Evolutionary conservation across 2,888 invertebrate species (phyloP).

Genomic region (Cremastinae sp.): DNA sequence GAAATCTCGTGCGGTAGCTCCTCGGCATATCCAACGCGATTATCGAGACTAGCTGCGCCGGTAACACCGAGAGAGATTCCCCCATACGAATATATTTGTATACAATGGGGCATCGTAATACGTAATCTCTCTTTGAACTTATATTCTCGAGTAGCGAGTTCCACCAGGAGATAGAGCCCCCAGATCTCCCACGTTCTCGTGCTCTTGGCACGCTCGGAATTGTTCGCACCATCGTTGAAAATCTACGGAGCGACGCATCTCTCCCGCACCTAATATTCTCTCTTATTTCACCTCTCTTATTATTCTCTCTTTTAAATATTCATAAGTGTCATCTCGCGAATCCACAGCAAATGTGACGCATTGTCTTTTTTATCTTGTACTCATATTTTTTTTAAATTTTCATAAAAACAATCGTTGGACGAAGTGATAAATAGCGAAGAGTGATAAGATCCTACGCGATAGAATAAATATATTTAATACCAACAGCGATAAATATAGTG

Average conservation of each 20-base stretch:
- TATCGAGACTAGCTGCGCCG: constrained; percentile 39
- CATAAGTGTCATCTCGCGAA: neutral
- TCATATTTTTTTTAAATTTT: no score
- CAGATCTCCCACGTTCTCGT: constrained; percentile 74
- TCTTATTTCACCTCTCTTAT: no score
- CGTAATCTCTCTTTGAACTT: constrained; percentile 72
- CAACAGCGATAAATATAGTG: no score
- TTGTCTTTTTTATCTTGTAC: no score
- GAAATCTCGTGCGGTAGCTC: constrained; percentile 45
- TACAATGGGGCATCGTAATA: constrained; percentile 79
- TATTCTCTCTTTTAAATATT: no score
- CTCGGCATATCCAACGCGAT: constrained; percentile 35
- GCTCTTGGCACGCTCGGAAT: constrained; percentile 55
- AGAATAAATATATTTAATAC: no score
- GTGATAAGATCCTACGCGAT: no score
- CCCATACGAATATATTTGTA: constrained; percentile 73
- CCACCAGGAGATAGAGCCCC: constrained; percentile 64
- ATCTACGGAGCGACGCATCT: constrained; percentile 38
- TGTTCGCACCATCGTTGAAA: constrained; percentile 58
- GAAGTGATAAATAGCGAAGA: no score
- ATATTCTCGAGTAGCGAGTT: constrained; percentile 67
- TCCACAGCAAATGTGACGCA: no score
- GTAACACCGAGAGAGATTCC: constrained; percentile 4
- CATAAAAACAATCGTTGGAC: no score
- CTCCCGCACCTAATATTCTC: constrained; percentile 55